phyloP scores from a whole-genome alignment of 2,888 invertebrate species.

The Noctuana brunneofusca region DNA sequence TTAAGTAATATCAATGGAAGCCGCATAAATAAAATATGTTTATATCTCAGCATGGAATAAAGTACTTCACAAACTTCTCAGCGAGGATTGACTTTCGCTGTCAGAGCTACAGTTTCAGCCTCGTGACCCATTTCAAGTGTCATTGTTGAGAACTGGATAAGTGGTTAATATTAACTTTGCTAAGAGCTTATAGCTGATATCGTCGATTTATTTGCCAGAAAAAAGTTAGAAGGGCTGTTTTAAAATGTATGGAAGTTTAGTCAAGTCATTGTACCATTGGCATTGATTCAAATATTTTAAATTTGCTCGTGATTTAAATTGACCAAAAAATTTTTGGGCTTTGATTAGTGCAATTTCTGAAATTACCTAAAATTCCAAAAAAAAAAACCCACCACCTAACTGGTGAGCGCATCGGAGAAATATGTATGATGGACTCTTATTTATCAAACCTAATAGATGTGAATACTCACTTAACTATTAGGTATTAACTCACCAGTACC shows the following conservation, averaged over 20 bases:
- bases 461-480: too few relatives aligned
- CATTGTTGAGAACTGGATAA: constrained; percentile 12
- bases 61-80: constrained; percentile 21
- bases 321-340: too few relatives aligned
- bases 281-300: not conserved
- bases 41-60: constrained; percentile 12
- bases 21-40: not conserved
- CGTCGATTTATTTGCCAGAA: constrained; percentile 3
- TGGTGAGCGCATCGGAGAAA: too few relatives aligned
- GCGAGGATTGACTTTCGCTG: constrained; percentile 22
- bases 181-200: constrained; percentile 2
- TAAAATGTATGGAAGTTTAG: not conserved
- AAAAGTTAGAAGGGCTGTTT: not conserved
- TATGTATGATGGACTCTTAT: too few relatives aligned
- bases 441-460: too few relatives aligned
- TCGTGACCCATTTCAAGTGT: constrained; percentile 19
- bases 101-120: constrained; percentile 17
- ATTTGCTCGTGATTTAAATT: too few relatives aligned
- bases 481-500: too few relatives aligned
- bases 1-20: not conserved
- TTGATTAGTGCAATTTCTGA: too few relatives aligned
- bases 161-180: constrained; percentile 10
- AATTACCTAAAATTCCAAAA: too few relatives aligned
- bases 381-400: too few relatives aligned
- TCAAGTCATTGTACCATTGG: not conserved